Percentiles rank a stretch among this genome's conserved stretches.
These are phyloP conservation scores for Falcunculus frontatus DNA, from an alignment of 2,113 vertebrate species.

Conservation along the genomic window DNA sequence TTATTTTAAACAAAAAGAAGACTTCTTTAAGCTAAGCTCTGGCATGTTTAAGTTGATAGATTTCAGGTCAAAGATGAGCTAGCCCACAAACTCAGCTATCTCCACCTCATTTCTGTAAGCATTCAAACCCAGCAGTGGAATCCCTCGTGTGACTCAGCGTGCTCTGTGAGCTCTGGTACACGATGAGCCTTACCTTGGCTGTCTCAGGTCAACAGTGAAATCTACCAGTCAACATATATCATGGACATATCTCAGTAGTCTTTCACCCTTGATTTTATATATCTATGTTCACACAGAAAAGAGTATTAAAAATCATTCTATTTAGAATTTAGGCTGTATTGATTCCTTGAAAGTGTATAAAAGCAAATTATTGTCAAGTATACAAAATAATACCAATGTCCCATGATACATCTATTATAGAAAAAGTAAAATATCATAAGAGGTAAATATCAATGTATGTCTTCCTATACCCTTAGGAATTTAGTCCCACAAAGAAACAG, in stretches of 20 bases:
- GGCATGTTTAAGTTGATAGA: background rate
- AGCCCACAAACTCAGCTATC: background rate
- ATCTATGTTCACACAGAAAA: background rate
- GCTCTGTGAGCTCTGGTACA: background rate
- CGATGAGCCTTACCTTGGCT: background rate
- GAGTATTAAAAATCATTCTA: background rate
- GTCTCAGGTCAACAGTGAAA: background rate
- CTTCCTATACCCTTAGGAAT: conserved; percentile 19
- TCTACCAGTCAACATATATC: background rate
- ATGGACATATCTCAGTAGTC: background rate
- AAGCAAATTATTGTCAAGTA: background rate
- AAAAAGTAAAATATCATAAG: conserved; percentile 37
- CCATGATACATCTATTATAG: conserved; percentile 20
- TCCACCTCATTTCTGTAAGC: background rate
- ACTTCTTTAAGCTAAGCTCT: background rate
- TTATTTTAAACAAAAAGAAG: background rate
- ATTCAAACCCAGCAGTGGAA: background rate
- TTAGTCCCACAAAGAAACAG: conserved; percentile 37
- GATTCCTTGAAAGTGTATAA: conserved; percentile 19
- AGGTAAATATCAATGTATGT: conserved; percentile 37
- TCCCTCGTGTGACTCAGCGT: background rate
- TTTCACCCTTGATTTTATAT: background rate
- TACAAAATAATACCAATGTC: conserved; percentile 18
- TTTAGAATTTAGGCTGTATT: background rate
- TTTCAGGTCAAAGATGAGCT: background rate